Base-by-base conservation (phyloP, 2,797 vertebrate species). In the Paedocypris micromegethes region DNA sequence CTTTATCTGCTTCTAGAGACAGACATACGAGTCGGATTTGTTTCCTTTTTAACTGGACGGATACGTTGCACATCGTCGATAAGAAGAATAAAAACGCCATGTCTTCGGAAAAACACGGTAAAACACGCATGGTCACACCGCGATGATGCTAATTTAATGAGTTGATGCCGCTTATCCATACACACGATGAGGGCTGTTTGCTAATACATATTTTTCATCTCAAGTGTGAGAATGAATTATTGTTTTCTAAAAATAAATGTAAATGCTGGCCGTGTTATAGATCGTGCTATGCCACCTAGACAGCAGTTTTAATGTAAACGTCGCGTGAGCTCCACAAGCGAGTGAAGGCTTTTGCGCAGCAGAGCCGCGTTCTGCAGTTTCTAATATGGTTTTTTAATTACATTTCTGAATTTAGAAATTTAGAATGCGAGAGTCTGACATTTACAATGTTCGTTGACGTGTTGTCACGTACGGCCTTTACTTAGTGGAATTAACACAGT, bases 91-190 rank as follows among this genome's bases (percentile, higher is more conserved):
- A 68, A 41, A 76, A 71, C 81, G 78, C 66, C 48, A 91, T 91
- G 90, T 89, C 90, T 77, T 86, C 88, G 53, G 88, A 86, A 78
- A 91, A 91, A 84, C 88, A 90, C 88, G 89, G 90, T 91, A 80
- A 86, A 85, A 43, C 5, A n/a, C 55, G 9, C 61, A 6, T 54
- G 0, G 2, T 54, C 8, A 67, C 50, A 51, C 5, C 44, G 45
- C 65, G n/a, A 23, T 1, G 23, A 23, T 23, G 23, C 40, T 50
- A 9, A 56, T 63, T 45, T 5, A 48, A 43, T 57, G 2, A 23
- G 6, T 47, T 3, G 2, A 52, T 47, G 55, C 23, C 9, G 39
- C 9, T 43, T 23, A 23, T 23, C 23, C 23, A 23, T 23, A 23
- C 23, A 23, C 23, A 23, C 23, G 23, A 23, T 23, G 1, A 23